Evolutionary conservation across 2,888 invertebrate genomes (phyloP).

Genomic region (Himalopsyche japonica): DNA sequence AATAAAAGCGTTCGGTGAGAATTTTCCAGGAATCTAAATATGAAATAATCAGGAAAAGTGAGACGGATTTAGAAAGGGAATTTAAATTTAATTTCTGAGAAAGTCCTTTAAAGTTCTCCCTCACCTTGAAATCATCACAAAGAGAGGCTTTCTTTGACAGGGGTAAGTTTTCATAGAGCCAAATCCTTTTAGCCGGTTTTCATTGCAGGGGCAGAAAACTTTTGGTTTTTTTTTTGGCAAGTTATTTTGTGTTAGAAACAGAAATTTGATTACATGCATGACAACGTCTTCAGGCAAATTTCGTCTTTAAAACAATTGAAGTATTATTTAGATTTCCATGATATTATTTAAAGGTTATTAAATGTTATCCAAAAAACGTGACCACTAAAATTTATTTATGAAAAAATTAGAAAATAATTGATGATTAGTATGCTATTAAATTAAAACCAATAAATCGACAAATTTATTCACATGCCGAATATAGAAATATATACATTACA

Average conservation of each 20-base stretch:
- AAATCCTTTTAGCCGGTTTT: constrained; percentile 16
- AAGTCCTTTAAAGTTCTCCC: constrained; percentile 29
- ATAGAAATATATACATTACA: no score
- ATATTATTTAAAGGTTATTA: no score
- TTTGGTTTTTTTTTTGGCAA: not conserved
- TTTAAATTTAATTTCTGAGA: constrained; percentile 34
- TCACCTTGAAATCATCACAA: constrained; percentile 28
- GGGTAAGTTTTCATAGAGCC: constrained; percentile 15
- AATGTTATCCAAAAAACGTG: no score
- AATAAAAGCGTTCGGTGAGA: not conserved
- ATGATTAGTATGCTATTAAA: no score
- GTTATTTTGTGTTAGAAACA: no score
- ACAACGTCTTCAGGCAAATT: not conserved
- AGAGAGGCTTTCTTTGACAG: constrained; percentile 36
- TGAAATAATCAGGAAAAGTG: not conserved
- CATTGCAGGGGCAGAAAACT: not conserved
- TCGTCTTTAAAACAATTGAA: no score
- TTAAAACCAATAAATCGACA: no score
- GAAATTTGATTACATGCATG: not conserved
- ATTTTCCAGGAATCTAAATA: not conserved
- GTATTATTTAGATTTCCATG: no score
- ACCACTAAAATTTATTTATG: no score
- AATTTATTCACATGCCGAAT: no score
- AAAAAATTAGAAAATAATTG: no score
- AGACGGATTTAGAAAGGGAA: not conserved